Evolutionary conservation across 2,797 vertebrate species (phyloP), one percentile per base, ranked within the genome.

Genomic region (Spinibarbus caldwelli): DNA sequence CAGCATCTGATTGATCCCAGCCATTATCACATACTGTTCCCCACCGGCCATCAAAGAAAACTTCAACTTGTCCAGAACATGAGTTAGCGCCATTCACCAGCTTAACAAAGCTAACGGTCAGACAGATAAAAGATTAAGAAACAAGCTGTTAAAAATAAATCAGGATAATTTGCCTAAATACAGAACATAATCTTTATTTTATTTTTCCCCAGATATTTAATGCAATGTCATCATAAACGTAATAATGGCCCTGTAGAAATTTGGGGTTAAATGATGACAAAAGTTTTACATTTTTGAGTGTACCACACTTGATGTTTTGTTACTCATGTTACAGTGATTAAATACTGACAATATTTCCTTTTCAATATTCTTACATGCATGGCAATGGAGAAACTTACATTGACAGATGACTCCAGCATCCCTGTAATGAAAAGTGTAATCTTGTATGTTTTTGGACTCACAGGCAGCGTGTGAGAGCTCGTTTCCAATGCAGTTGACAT

Each of bases 41-140:
- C 62, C 73, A 68, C 5, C 0, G 47, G 5, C n/a, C 45, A 68
- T 77, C 12, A 8, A 17, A 38, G 3, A 67, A 67, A 68, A 84
- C 82, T 75, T 84, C 82, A 62, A 78, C 82, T 77, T 45, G 36
- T 31, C 73, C 82, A 31, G 82, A 84, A 34, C 83, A 78, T 12
- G 83, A 26, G 72, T 78, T 31, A 6, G 38, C 1, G 21, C 83
- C 75, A 3, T 71, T 71, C 64, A 71, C 64, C 36, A 84, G 38
- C 15, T n/a, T 68, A 36, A 36, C 15, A n/a, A n/a, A 52, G 36
- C 83, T 84, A 23, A 78, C 3, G 38, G 17, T 0, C 41, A 36
- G 45, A 54, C 11, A 77, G 6, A 64, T 7, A 5, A 19, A 49
- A 47, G 2, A 4, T 14, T 10, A 83, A 83, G 0, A 64, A 29